A percentile compares a stretch with the other conserved stretches of the same genome.
Evolutionary conservation across 2,888 invertebrate species (phyloP).

Genomic region (Pristionchus entomophagus): DNA sequence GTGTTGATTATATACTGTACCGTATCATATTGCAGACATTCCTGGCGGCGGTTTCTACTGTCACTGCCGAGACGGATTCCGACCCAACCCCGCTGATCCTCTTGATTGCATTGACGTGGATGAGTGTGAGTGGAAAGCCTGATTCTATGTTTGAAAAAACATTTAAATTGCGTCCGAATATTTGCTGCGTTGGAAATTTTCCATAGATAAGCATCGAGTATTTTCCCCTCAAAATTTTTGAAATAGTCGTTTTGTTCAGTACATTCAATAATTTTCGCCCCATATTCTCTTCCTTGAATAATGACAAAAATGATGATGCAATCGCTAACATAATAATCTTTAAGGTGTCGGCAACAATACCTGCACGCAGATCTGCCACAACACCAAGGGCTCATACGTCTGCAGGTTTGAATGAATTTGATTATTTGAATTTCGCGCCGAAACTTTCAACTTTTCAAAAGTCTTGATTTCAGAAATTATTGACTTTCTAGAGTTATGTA

Average conservation of each 20-base stretch:
- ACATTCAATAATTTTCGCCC: constrained; percentile 68
- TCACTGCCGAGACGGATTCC: constrained; percentile 93
- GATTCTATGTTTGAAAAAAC: neutral
- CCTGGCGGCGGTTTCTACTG: constrained; percentile 88
- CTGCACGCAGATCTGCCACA: constrained; percentile 93
- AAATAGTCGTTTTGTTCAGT: neutral
- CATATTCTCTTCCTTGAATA: too few relatives aligned
- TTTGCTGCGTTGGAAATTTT: neutral
- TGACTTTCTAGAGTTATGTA: too few relatives aligned
- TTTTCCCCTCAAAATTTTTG: neutral
- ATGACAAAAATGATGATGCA: too few relatives aligned
- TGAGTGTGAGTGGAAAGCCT: neutral
- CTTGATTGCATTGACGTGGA: constrained; percentile 76
- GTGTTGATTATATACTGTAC: neutral
- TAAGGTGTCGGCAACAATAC: constrained; percentile 81
- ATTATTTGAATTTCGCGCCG: neutral
- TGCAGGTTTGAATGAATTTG: constrained; percentile 80
- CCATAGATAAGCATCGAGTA: neutral
- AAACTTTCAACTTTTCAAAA: neutral
- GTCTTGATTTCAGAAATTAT: neutral
- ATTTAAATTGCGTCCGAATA: neutral
- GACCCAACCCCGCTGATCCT: constrained; percentile 77
- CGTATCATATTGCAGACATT: constrained; percentile 56
- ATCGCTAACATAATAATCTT: constrained; percentile 69
- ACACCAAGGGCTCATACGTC: constrained; percentile 90